Base-by-base conservation (phyloP, 2,888 invertebrate genomes). In the Oxytorus armatus region DNA sequence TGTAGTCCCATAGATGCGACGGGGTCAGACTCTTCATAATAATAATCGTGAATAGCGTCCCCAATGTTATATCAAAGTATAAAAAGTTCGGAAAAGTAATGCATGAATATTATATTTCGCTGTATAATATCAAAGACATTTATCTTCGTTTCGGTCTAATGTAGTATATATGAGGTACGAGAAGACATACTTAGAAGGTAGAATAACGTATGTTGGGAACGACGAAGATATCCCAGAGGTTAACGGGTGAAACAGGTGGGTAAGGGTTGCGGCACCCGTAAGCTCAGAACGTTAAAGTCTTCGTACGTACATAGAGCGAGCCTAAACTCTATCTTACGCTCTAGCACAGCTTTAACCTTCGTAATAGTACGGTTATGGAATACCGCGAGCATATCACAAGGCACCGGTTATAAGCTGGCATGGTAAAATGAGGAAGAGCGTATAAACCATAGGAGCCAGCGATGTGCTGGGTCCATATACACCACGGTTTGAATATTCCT, bases 101-200 rank as follows among this genome's bases (percentile, higher is more conserved):
- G 36, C 23, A 74, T 74, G 65, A 65, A 74, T 74, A 74, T 74
- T 65, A 65, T 74, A 74, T 65, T n/a, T 55, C 65, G 18, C 74
- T 55, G 74, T 44, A 74, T 74, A 65, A 65, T 55, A 36, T 25
- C 61, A 5, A 33, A 44, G 65, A 44, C 65, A 65, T 74, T 74
- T 55, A 74, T 74, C 74, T 74, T 65, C 65, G 44, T 74, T 74
- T 57, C 65, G 4, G 11, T 55, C 29, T 44, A 55, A 74, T 36
- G 29, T 53, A 47, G 29, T 63, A 42, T n/a, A 39, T n/a, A 39
- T 36, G n/a, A n/a, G n/a, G n/a, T n/a, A 36, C 10, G 21, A 51
- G 36, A 44, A 63, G 25, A 44, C 44, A 42, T 36, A 33, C 55
- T 44, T 51, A 23, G 21, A 16, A n/a, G 39, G 42, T 29, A 14